These are phyloP conservation scores for Gobius niger DNA, from an alignment of 2,113 vertebrate species.

Conservation along the genomic window DNA sequence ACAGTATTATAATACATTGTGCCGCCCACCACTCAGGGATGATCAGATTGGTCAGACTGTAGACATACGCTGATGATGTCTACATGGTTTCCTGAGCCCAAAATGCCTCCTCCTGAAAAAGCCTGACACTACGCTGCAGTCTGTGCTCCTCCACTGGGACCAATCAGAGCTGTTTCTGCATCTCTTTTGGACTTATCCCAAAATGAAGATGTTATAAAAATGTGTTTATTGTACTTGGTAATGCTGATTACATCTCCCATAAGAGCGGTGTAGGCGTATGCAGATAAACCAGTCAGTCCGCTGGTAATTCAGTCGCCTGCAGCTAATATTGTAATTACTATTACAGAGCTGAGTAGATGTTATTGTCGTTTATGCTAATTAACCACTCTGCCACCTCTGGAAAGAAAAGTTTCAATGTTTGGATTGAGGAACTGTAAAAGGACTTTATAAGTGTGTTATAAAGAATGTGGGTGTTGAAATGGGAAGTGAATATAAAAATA, in stretches of 20 bases:
- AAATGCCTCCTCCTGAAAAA: background rate
- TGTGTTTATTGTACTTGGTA: background rate
- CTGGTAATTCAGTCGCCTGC: background rate
- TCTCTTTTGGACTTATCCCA: background rate
- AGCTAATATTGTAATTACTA: constrained; percentile 8
- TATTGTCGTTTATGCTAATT: constrained; percentile 1
- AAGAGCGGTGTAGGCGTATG: background rate
- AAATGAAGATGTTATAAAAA: background rate
- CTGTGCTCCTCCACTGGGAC: background rate
- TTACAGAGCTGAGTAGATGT: constrained; percentile 2
- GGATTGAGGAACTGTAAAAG: background rate
- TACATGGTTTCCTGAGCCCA: no score
- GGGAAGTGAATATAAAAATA: background rate
- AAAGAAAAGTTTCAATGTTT: background rate
- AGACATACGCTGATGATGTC: no score
- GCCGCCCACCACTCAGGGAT: no score
- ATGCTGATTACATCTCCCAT: constrained; percentile 7
- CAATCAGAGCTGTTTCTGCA: background rate
- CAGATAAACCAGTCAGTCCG: background rate
- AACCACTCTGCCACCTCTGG: background rate
- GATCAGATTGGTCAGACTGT: no score
- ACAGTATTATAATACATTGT: no score
- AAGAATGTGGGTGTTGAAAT: background rate
- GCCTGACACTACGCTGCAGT: background rate
- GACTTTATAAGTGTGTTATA: background rate